Evolutionary conservation across 2,888 invertebrate genomes (phyloP), one percentile per base, ranked within the genome.

Genomic region (Aelia acuminata): DNA sequence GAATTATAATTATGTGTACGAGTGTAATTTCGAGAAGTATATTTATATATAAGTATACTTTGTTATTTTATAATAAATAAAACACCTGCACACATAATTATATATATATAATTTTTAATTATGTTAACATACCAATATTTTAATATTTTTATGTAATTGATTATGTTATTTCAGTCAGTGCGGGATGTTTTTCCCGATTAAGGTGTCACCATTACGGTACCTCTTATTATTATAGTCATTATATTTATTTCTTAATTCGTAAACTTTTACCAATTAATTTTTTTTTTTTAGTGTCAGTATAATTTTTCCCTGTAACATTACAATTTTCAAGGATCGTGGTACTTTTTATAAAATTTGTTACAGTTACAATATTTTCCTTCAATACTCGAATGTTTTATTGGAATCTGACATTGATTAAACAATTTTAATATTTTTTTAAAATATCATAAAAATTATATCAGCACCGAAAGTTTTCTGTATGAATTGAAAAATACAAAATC

Each of bases 41-140:
- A 39, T 80, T 20, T 47, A 47, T 80, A n/a, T 39, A 8, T 4
- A 3, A 39, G 13, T 80, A 80, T 80, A 70, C 63, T 35, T 70
- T 35, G n/a, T 63, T 15, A 63, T 63, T 70, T 35, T 31, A 70
- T 31, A 35, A 13, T 57, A n/a, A 43, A 13, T 80, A 43, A n/a
- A 47, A 80, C 80, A 47, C 80, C 43, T 39, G 80, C 39, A 80
- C 80, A 80, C 80, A 47, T 80, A 80, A 80, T 80, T 80, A 43
- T 80, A n/a, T 80, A 43, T 80, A n/a, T 80, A 22, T 47, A 80
- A 80, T 80, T 80, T n/a, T 80, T 43, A 80, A 80, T 80, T 80
- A 43, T 80, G 80, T 47, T 80, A 80, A 80, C 80, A 80, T 39
- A 80, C 80, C 80, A 70, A 70, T 70, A 70, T 70, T 70, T 70